Evolutionary conservation across 1,140 invertebrate species (phyloP), one percentile per base, ranked within the genome.

Genomic region (Wasmannia auropunctata): DNA sequence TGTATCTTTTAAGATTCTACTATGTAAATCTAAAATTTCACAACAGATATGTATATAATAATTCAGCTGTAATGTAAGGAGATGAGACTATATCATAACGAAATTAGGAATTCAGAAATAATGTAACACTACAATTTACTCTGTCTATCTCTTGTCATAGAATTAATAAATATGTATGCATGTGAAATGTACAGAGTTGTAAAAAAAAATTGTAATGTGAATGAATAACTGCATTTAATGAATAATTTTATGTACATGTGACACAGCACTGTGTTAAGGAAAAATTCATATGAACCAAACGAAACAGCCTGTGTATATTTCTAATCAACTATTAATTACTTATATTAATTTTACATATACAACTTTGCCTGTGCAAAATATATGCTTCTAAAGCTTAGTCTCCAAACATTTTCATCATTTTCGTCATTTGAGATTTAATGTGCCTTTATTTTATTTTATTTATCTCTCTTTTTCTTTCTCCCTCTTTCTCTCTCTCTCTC

Each of bases 11-110:
- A 37, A 72, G 37, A 72, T 60, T 11, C 25, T 58, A 74, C 37
- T 60, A 83, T 46, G n/a, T 83, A 72, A 72, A 83, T 83, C 67
- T 74, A 83, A 54, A 83, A 74, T 72, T 60, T 58, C 31, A 80
- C 31, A 80, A 67, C 22, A 72, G 14, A 72, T 51, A 34, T 34
- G 28, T 56, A 46, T 46, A 77, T 43, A 63, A 46, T 4, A 62
- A 80, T n/a, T 43, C 31, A 43, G 28, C n/a, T 25, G 43, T 54
- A 37, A 56, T 22, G 8, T 2, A 72, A 81, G 37, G 37, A 80
- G 31, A 28, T 14, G 6, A 49, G 8, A 51, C 2, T 75, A 16
- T 54, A 34, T 14, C 0, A 70, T 43, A 58, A 58, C n/a, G 43
- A 81, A 56, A 81, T 72, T 81, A 56, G 31, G 1, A 56, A 56